Evolutionary conservation across 2,797 vertebrate species (phyloP), one percentile per base, ranked within the genome.

Genomic region (Myiotriccus ornatus): DNA sequence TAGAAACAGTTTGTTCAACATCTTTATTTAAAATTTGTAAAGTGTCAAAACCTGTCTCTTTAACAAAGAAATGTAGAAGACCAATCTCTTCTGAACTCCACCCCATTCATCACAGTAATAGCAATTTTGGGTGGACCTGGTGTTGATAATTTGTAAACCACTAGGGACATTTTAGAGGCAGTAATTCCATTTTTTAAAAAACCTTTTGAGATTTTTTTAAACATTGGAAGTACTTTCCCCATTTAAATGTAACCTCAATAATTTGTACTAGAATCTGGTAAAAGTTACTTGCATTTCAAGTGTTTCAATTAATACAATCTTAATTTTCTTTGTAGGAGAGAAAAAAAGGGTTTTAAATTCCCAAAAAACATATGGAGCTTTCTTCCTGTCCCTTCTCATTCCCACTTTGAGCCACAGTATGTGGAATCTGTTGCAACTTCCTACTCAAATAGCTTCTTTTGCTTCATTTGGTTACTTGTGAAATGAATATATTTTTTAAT

Each of bases 131-230:
- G 92, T 89, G 89, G 84, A 90, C 70, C 67, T 65, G 43, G 37
- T 62, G 43, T 30, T 92, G 71, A 79, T 94, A 70, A 93, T 84
- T 94, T 76, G 44, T 41, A 94, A 94, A 82, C 81, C 77, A 43
- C 63, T 81, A 10, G 71, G 55, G 49, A 80, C 18, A 0, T 63
- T 80, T 81, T 53, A 94, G 39, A 82, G 60, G 44, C 60, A 80
- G 34, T 62, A 85, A 35, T 43, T 60, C 37, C 57, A 37, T 37
- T 55, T 37, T 34, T 50, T 20, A 4, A 47, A 63, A 37, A 70
- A 73, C 8, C 18, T 64, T 70, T 35, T 49, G 50, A 63, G 14
- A 4, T 47, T 39, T 68, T 50, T 73, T 47, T 34, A 11, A 35
- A 27, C 12, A 24, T 80, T 94, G 67, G 35, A 81, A 68, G 57